These are phyloP conservation scores for Drosophila anceps DNA, from an alignment of 2,888 invertebrate genomes.

Conservation along the genomic window DNA sequence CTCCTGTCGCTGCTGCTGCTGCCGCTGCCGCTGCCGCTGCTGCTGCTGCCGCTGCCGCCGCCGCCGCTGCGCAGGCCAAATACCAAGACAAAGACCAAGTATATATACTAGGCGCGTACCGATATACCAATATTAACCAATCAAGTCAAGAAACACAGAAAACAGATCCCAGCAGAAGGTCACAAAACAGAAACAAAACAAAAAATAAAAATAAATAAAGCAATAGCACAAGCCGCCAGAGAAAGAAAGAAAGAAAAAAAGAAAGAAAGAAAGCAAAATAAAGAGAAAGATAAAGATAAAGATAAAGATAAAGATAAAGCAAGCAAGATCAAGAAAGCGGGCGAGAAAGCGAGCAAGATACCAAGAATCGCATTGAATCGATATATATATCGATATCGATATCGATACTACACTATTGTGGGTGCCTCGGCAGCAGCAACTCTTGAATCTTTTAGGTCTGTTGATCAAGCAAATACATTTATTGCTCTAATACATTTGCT, in stretches of 20 bases:
- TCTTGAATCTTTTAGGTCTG: conserved; percentile 61
- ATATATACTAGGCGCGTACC: conserved; percentile 47
- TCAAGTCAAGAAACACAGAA: conserved; percentile 35
- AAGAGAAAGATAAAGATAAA: conserved; percentile 30
- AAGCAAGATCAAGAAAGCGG: conserved; percentile 19
- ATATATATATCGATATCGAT: conserved; percentile 20
- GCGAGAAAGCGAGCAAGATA: conserved; percentile 18
- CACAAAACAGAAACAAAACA: conserved; percentile 35
- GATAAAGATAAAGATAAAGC: conserved; percentile 22
- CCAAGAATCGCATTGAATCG: conserved; percentile 24
- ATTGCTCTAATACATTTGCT: conserved; percentile 60
- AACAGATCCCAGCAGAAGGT: conserved; percentile 19
- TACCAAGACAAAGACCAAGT: conserved; percentile 16
- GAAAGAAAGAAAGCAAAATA: conserved; percentile 19
- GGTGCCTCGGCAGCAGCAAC: conserved; percentile 62
- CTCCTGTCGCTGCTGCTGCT: conserved; percentile 76
- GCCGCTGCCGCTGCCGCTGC: conserved; percentile 67
- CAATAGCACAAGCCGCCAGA: conserved; percentile 22
- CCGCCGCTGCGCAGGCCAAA: conserved; percentile 29
- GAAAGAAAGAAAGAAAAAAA: conserved; percentile 18
- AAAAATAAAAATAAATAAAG: conserved; percentile 14
- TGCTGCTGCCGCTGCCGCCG: conserved; percentile 40
- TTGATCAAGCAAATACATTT: conserved; percentile 59
- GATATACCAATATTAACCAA: conserved; percentile 14
- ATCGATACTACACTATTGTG: conserved; percentile 23